Evolutionary conservation across 2,797 vertebrate species (phyloP), one percentile per base, ranked within the genome.

Genomic region (Chaunax sp.): DNA sequence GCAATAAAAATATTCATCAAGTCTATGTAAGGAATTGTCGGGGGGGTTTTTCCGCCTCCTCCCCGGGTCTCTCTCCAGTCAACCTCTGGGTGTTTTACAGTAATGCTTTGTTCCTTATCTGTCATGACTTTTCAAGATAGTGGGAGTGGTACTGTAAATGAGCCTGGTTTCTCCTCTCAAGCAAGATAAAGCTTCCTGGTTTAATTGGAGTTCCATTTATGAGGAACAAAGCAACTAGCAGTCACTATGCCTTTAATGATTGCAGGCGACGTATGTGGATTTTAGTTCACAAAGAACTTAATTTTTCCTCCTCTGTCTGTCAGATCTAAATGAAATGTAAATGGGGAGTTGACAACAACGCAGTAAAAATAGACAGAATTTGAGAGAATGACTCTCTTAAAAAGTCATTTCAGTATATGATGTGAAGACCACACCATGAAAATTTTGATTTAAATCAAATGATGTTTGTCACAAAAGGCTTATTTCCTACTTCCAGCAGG

Each of bases 171-270:
- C 70, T 52, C 56, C 74, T 84, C 47, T 71, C 59, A 74, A 66
- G 67, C 33, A 73, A 87, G 75, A 92, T 85, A 91, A 88, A 90
- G 80, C 69, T 79, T 64, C 60, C 41, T 44, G 61, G 56, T 83
- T 89, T 92, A 92, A 94, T 87, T 91, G 89, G 87, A 79, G 75
- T 74, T 74, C 73, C 46, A 75, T 78, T 87, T 80, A 75, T 66
- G 46, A 61, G 51, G 72, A 86, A 84, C 71, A 89, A 90, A 87
- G 84, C 62, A 83, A 86, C 54, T 78, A 73, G 78, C 78, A 80
- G 77, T 75, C 75, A 68, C 67, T 44, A 10, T 60, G 80, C 66
- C 70, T 88, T 85, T 89, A 86, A 84, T 84, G 71, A 66, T 64
- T 55, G 65, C 46, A 67, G 43, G 51, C 62, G 55, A 74, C 52